Base-by-base conservation (phyloP, 2,888 invertebrate species). In the Monoplex corrugatus region DNA sequence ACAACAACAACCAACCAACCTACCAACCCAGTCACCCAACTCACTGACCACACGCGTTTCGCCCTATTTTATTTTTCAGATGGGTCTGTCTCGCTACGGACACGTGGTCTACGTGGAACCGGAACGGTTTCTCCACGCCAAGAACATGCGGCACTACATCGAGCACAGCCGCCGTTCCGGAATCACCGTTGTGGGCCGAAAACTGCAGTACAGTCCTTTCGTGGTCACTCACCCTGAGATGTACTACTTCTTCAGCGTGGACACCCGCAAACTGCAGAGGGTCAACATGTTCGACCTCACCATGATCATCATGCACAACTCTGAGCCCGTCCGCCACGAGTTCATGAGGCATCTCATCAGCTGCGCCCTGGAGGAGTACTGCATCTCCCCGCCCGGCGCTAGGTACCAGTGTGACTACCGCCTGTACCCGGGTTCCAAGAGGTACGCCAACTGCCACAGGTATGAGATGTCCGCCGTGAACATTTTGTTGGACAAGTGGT, bases 381-480 rank as follows among this genome's bases (percentile, higher is more conserved):
- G 96, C 90, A 93, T 96, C 89, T 93, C 94, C 0, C 96, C 96
- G 2, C 89, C 90, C 0, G 93, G 94, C 0, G 89, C 94, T 2
- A 84, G 91, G 43, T 84, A 90, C 32, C 85, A 88, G 13, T 95
- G 95, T 87, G 92, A 93, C 38, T 91, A 92, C 43, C 92, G 93
- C 6, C 89, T 93, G 35, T 91, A 93, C 8, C 91, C 89, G 1
- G 89, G 83, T 0, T 84, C 89, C n/a, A 90, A 91, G n/a, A 90
- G 91, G 32, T 93, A 93, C 87, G 95, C 94, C 13, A 90, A 92
- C 43, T 96, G 96, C 88, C 96, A 96, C 91, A 89, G 95, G 19
- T 96, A 93, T 86, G 95, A 96, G 87, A 95, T 96, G 92, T 95
- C 96, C 0, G 96, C 95, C 10, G 91, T 96, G 28, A 96, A 96